phyloP scores from a whole-genome alignment of 2,113 vertebrate species.

The Pycnonotus jocosus region DNA sequence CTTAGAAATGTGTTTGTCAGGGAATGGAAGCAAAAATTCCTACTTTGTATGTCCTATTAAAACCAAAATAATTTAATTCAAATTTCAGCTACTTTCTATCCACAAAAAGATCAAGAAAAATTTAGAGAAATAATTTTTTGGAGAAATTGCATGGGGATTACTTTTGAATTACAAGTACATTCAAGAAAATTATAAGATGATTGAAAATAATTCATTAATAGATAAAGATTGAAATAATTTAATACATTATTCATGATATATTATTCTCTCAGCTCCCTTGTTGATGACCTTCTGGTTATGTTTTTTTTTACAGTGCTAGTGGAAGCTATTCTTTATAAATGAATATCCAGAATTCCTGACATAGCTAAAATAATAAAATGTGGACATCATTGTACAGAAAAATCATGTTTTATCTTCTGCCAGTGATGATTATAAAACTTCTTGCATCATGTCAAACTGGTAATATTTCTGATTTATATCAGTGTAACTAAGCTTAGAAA shows the following conservation, averaged over 20 bases:
- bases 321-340: not conserved
- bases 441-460: not conserved
- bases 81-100: constrained; percentile 21
- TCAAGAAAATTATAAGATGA: constrained; percentile 59
- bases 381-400: not conserved
- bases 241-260: constrained; percentile 60
- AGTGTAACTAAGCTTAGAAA: not conserved
- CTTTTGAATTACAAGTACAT: constrained; percentile 55
- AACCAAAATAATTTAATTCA: not conserved
- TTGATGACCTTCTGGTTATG: constrained; percentile 53
- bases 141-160: constrained; percentile 49
- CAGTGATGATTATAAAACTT: not conserved
- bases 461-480: not conserved
- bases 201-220: constrained; percentile 63
- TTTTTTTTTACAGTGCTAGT: not conserved
- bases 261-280: constrained; percentile 42
- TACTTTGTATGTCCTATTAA: not conserved
- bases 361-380: not conserved
- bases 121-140: constrained; percentile 44
- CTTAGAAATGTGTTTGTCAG: not conserved
- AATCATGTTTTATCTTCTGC: not conserved
- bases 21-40: not conserved
- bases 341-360: constrained; percentile 21
- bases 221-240: constrained; percentile 54
- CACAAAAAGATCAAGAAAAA: not conserved